phyloP scores from a whole-genome alignment of 2,888 invertebrate species.

The Papilio elwesi region DNA sequence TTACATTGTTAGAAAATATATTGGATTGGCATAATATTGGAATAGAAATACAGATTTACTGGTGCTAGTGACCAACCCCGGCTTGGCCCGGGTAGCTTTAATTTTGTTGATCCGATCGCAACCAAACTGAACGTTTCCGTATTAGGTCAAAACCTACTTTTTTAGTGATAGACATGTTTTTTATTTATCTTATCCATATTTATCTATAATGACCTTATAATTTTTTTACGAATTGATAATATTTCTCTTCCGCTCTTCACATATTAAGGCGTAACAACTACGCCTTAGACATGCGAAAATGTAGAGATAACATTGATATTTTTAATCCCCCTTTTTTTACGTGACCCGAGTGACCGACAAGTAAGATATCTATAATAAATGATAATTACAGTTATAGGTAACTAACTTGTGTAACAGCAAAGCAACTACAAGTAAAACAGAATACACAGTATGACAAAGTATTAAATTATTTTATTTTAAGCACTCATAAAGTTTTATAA shows the following conservation, averaged over 20 bases:
- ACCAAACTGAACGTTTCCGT: not conserved
- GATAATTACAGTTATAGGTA: constrained; percentile 5
- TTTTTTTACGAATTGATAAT: constrained; percentile 9
- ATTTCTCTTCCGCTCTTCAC: constrained; percentile 14
- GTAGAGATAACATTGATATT: constrained; percentile 3
- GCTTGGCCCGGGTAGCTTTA: too few species aligned
- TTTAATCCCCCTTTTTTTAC: constrained; percentile 13
- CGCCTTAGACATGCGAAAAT: not conserved
- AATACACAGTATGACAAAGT: too few species aligned
- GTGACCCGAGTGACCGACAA: constrained; percentile 10
- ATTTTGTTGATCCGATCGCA: too few species aligned
- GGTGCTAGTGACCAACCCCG: too few species aligned
- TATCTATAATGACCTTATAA: constrained; percentile 2
- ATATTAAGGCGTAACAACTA: not conserved
- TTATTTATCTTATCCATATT: constrained; percentile 17
- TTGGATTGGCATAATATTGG: too few species aligned
- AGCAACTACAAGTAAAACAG: not conserved
- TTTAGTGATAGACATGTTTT: constrained; percentile 8
- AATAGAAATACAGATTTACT: too few species aligned
- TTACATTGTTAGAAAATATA: too few species aligned
- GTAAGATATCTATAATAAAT: not conserved
- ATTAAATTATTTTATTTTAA: too few species aligned
- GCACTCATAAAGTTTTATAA: too few species aligned
- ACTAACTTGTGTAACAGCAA: not conserved
- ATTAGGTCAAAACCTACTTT: constrained; percentile 9